Base-by-base conservation (phyloP, 2,888 invertebrate genomes). In the Ichneumoninae sp. region DNA sequence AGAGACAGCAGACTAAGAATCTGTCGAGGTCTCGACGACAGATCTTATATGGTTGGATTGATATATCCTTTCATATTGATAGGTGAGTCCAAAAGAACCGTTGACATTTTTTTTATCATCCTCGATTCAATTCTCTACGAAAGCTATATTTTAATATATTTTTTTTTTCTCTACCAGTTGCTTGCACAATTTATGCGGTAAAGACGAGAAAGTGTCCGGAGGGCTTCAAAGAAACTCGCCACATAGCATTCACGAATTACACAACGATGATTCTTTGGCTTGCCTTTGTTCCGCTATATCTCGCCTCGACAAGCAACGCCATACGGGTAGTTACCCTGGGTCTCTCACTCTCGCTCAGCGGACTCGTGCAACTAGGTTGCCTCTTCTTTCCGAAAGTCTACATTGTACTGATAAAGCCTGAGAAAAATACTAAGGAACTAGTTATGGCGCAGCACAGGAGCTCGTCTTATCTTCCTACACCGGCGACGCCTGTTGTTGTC, bases 181-280 rank as follows among this genome's bases (percentile, higher is more conserved):
- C 94, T 54, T 95, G 95, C 89, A 94, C 95, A 0, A 92, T 95
- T 10, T 95, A 95, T 89, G 95, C 95, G 19, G 93, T 95, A 80
- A 94, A 94, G 89, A 95, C 95, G 7, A 90, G 95, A 71, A 95
- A 95, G 88, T 95, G 95, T 85, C 95, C 95, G 0, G 95, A 94
- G 82, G 95, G 95, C 1, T 95, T 95, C 91, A 95, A 95, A 90
- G 95, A 95, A 90, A 94, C 95, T 0, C 93, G 95, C 10, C 94
- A 94, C 89, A 94, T 95, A 79, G 94, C 94, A 6, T 95, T 95
- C 89, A 95, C 95, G 16, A 95, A 94, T 88, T 95, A 95, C 90
- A 95, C 95, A 1, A 95, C 95, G 30, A 94, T 94, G 87, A 93
- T 95, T 47, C 93, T 95, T 26, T 95, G 95, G 95, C 90, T 95